phyloP scores from a whole-genome alignment of 2,888 invertebrate species.

The Dichetophora obliterata region DNA sequence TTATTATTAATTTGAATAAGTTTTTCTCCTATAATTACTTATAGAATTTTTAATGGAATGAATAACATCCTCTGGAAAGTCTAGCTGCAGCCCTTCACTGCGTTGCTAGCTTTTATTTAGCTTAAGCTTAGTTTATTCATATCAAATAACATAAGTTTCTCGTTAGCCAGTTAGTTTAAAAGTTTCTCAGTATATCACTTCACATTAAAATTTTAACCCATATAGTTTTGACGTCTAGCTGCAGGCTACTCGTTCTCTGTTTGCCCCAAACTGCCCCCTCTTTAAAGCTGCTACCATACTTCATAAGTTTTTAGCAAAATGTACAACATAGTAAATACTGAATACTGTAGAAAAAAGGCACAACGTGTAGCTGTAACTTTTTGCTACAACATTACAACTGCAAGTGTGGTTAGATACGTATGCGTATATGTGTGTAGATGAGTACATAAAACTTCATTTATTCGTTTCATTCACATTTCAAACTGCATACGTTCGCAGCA shows the following conservation, averaged over 20 bases:
- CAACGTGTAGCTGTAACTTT: not conserved
- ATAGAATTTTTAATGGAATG: no score
- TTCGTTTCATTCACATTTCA: conserved; percentile 60
- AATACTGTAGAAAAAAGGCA: not conserved
- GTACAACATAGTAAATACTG: conserved; percentile 11
- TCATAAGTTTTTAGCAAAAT: not conserved
- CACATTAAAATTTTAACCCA: not conserved
- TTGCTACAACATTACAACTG: not conserved
- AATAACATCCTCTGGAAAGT: no score
- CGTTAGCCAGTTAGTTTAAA: not conserved
- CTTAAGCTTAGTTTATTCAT: no score
- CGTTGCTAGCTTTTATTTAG: no score
- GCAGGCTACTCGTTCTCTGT: not conserved
- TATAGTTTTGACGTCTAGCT: conserved; percentile 1
- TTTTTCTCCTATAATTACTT: no score
- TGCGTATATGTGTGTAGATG: conserved; percentile 6
- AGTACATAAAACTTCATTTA: conserved; percentile 61
- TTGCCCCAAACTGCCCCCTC: not conserved
- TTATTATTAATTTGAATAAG: no score
- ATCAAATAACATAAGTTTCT: not conserved
- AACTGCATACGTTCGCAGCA: conserved; percentile 1
- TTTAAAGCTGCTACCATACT: not conserved
- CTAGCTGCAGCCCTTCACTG: no score
- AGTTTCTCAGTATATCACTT: not conserved
- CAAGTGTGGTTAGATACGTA: not conserved